phyloP scores from a whole-genome alignment of 2,888 invertebrate genomes.

The Oxyteleia sp. region DNA sequence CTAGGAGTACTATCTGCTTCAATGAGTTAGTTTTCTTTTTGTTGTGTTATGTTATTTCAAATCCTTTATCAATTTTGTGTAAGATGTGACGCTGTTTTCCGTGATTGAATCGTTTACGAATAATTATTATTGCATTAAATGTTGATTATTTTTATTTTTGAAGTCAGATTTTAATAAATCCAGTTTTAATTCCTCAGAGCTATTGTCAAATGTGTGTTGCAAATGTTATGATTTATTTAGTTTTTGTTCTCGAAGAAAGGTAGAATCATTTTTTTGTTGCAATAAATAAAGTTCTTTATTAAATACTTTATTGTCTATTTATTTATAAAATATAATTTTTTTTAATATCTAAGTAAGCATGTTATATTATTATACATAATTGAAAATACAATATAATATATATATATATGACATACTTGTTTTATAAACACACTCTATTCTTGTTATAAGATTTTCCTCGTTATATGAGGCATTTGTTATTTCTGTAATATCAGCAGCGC shows the following conservation, averaged over 20 bases:
- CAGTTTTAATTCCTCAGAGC: neutral
- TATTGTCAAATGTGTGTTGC: neutral
- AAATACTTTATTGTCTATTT: neutral
- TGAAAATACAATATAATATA: too few species aligned
- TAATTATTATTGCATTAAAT: conserved; percentile 1
- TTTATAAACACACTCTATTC: too few species aligned
- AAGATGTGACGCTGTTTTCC: neutral
- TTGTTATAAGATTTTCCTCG: too few species aligned
- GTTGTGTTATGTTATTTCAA: conserved; percentile 5
- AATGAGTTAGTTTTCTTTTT: too few species aligned
- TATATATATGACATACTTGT: too few species aligned
- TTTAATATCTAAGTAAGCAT: too few species aligned
- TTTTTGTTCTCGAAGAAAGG: neutral
- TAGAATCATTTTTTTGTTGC: neutral
- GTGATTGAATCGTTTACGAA: neutral
- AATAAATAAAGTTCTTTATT: neutral
- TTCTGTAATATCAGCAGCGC: too few species aligned
- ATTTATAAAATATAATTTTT: too few species aligned
- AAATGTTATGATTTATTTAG: neutral
- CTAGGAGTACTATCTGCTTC: too few species aligned
- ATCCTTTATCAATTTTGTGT: conserved; percentile 5
- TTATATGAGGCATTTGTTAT: too few species aligned
- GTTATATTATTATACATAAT: neutral
- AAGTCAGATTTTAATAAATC: neutral
- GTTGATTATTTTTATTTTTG: neutral